Evolutionary conservation across 1,140 invertebrate genomes (phyloP).

Genomic region (Popillia japonica): DNA sequence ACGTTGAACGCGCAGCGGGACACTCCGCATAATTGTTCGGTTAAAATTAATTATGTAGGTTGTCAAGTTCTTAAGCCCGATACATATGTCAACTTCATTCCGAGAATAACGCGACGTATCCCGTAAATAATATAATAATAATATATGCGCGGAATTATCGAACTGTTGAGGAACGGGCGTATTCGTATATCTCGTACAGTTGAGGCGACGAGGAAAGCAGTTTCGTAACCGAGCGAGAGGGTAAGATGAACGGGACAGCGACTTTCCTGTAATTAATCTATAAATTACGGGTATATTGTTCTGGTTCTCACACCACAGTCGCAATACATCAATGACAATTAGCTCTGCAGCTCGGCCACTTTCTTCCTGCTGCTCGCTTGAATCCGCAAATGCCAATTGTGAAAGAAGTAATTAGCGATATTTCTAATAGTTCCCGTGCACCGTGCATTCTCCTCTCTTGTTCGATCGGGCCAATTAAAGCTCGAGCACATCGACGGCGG

Average conservation of each 20-base stretch:
- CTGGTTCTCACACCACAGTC: constrained; percentile 42
- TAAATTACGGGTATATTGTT: constrained; percentile 44
- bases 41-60: constrained; percentile 28
- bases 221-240: neutral
- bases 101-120: constrained; percentile 24
- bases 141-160: constrained; percentile 37
- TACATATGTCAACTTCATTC: constrained; percentile 32
- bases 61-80: constrained; percentile 27
- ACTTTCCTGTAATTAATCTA: constrained; percentile 46
- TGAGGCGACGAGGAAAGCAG: neutral
- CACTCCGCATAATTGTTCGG: constrained; percentile 1
- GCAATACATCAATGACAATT: constrained; percentile 46
- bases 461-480: constrained; percentile 26
- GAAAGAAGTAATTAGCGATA: constrained; percentile 44
- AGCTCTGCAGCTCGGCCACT: constrained; percentile 41
- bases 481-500: neutral
- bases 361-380: constrained; percentile 43
- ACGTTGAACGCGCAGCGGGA: neutral
- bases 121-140: constrained; percentile 37
- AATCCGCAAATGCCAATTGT: constrained; percentile 43
- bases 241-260: constrained; percentile 36
- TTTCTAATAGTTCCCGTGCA: constrained; percentile 40
- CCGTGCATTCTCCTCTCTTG: neutral
- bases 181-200: neutral
- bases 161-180: constrained; percentile 21